These are phyloP conservation scores for Pheucticus melanocephalus DNA, from an alignment of 2,113 vertebrate genomes.

Conservation along the genomic window DNA sequence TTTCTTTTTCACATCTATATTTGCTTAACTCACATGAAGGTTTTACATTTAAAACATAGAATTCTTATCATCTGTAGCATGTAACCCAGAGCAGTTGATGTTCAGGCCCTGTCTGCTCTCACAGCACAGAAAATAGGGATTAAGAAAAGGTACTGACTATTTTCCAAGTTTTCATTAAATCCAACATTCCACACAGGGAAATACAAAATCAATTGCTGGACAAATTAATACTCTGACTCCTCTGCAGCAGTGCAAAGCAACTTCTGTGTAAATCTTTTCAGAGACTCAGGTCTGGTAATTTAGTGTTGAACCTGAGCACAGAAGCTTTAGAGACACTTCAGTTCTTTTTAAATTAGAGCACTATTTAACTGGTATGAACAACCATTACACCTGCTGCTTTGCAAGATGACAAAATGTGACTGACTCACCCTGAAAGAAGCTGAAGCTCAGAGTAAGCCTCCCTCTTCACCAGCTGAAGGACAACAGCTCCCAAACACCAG, in stretches of 20 bases:
- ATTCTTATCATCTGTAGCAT: neutral
- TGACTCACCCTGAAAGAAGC: neutral
- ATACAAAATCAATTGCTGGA: neutral
- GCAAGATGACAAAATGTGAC: neutral
- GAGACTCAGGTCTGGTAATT: neutral
- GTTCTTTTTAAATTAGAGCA: neutral
- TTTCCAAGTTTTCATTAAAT: neutral
- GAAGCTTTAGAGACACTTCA: neutral
- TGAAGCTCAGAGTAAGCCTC: neutral
- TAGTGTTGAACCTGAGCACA: neutral
- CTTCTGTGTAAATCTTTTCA: neutral
- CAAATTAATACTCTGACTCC: neutral
- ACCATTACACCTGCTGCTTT: constrained; percentile 12
- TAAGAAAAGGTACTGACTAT: neutral
- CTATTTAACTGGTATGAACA: neutral
- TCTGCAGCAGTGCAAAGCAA: neutral
- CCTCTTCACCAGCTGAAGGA: neutral
- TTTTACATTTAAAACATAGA: neutral
- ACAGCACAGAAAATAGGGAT: neutral
- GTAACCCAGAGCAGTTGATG: neutral
- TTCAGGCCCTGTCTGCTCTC: neutral
- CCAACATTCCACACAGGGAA: neutral
- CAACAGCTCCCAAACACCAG: neutral
- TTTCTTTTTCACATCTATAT: neutral
- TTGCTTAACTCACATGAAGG: neutral